phyloP scores from a whole-genome alignment of 37 sponge, comb jelly and placozoan species.

The Haliclona indistincta region DNA sequence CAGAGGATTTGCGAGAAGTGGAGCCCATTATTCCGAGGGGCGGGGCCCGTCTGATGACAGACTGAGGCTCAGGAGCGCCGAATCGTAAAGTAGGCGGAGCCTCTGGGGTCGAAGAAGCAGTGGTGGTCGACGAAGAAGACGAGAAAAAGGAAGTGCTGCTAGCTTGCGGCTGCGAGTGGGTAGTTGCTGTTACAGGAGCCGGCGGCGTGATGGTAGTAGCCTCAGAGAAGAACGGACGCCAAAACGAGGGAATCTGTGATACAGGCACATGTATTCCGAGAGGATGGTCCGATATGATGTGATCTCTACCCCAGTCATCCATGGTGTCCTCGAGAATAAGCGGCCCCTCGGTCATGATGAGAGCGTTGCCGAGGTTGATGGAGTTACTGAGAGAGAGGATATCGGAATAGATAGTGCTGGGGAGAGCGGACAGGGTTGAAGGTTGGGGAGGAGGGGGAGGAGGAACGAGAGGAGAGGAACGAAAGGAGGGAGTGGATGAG shows the following conservation, averaged over 20 bases:
- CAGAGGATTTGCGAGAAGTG: not conserved
- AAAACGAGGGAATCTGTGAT: no score
- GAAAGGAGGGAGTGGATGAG: not conserved
- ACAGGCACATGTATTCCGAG: no score
- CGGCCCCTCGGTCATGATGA: no score
- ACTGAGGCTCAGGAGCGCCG: not conserved
- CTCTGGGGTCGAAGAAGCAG: not conserved
- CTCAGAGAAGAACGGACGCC: slow-evolving; percentile 1
- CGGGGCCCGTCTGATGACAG: no score
- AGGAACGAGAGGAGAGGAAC: not conserved
- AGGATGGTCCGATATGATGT: not conserved
- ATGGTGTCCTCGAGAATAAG: no score
- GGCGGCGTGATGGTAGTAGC: no score
- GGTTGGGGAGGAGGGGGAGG: slow-evolving; percentile 1
- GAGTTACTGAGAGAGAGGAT: no score
- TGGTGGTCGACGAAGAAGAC: not conserved
- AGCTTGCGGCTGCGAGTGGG: not conserved
- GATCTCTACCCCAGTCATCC: not conserved
- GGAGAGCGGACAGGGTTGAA: not conserved
- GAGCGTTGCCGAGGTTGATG: no score
- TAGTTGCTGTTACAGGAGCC: not conserved
- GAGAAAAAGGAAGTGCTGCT: not conserved
- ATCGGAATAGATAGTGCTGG: no score
- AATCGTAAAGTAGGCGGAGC: no score
- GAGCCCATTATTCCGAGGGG: not conserved